A percentile compares a stretch with the other conserved stretches of the same genome.
Conservation (phyloP, 2,888 invertebrate genomes). For the Druceiella hillmani region DNA sequence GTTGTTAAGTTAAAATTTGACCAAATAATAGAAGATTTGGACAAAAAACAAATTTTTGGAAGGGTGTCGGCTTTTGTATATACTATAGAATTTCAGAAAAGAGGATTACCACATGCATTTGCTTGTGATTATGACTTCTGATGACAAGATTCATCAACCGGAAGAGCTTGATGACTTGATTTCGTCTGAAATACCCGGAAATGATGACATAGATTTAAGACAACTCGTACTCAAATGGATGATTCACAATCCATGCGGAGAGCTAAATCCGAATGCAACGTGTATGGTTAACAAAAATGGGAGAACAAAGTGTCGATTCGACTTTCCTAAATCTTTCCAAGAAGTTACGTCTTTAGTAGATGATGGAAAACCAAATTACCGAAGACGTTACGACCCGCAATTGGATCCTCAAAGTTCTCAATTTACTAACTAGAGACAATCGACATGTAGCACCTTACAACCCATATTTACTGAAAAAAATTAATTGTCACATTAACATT, state of each 20-base stretch:
- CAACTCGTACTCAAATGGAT: constrained; percentile 19
- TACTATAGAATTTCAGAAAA: constrained; percentile 17
- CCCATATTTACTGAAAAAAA: too few species aligned
- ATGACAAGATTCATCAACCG: constrained; percentile 19
- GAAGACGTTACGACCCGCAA: too few species aligned
- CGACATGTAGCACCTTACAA: too few species aligned
- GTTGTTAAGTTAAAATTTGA: constrained; percentile 20
- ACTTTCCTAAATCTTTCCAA: too few species aligned
- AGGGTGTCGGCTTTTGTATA: constrained; percentile 20
- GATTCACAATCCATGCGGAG: constrained; percentile 18
- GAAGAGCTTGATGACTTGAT: constrained; percentile 20
- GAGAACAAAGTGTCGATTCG: too few species aligned
- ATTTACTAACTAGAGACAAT: too few species aligned
- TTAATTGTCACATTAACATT: too few species aligned
- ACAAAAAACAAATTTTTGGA: constrained; percentile 19
- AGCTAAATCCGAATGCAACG: constrained; percentile 16
- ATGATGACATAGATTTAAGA: constrained; percentile 19
- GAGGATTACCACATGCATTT: constrained; percentile 17
- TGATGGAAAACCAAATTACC: too few species aligned
- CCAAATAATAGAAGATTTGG: constrained; percentile 19
- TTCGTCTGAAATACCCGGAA: constrained; percentile 20
- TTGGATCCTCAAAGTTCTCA: too few species aligned
- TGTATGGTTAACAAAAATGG: constrained; percentile 27
- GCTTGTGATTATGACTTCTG: constrained; percentile 17
- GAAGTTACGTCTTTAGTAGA: too few species aligned